Evolutionary conservation across 2,888 invertebrate species (phyloP), one percentile per base, ranked within the genome.

Genomic region (Meghimatium bilineatum): DNA sequence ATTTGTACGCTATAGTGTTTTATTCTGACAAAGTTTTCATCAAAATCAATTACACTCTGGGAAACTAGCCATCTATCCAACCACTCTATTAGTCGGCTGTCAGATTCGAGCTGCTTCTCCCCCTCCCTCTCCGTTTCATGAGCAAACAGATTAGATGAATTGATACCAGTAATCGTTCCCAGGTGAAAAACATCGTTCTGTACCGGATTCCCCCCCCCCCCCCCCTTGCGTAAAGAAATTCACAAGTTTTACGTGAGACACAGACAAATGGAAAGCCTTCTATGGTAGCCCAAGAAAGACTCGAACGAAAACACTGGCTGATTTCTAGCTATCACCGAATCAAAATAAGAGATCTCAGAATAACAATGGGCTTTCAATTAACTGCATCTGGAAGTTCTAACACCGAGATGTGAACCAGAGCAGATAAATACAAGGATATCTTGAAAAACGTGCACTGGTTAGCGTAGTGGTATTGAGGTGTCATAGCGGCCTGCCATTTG

Each of bases 331-430:
- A 49, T 66, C 44, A 66, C 29, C 1, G 34, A 49, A 67, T 52
- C 69, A 69, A 71, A 80, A 69, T 52, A 52, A 69, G 52, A 79
- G 49, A 71, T 71, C 69, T 69, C 34, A 52, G 34, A 80, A 69
- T 69, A 80, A 80, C 69, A 80, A 69, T 56, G 56, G 44, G 36
- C 49, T 82, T 76, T 82, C 82, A 82, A 82, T 82, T 82, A 82
- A 82, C 82, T 82, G 29, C 44, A 34, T 29, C 52, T 49, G 60
- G 75, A 75, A 49, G 49, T 72, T 44, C 74, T 63, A 36, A 74
- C 29, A 60, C 34, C 75, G 75, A 34, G 82, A 76, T 76, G 66
- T 34, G 20, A 72, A 66, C 52, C 72, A 63, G 75, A 82, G 66
- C 66, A 66, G 82, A 82, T 82, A 76, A 76, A 82, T 76, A 76